Evolutionary conservation across 2,888 invertebrate species (phyloP), one percentile per base, ranked within the genome.

Genomic region (Ptilodon capucinus): DNA sequence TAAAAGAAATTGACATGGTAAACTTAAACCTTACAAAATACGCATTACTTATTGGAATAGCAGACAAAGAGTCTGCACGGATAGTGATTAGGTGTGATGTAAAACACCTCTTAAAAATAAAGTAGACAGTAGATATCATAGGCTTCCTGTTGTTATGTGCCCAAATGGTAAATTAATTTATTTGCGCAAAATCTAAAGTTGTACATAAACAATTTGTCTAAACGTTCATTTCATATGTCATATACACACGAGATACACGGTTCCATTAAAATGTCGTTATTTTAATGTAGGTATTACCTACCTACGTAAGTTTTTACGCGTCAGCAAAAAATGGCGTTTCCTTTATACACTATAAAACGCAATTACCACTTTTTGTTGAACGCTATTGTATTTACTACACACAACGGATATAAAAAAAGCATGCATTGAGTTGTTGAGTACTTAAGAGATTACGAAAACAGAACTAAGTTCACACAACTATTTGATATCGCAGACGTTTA

Each of bases 181-280:
- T 4, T 7, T 5, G 23, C 9, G 23, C 23, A 23, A 23, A 23
- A 23, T 23, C 23, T 8, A 23, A 9, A 6, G 23, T 7, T 23
- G 23, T 23, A 23, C 9, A 23, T 28, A 28, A 8, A 28, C 28
- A 21, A 34, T 28, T 28, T 28, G n/a, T n/a, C 28, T 28, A 28
- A 59, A 49, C 50, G 47, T 48, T 54, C 55, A 60, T 55, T 46
- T 45, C 62, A 62, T 72, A 69, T 70, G 71, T 68, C 70, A 66
- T n/a, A n/a, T n/a, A n/a, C 66, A 49, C 49, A 61, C 51, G 45
- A 65, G 62, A 68, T 65, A 60, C 66, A 55, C 57, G 40, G 43
- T 50, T 41, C 62, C 74, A 84, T 84, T 83, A 83, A 72, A 82
- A 78, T 69, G 70, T 73, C 81, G 50, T 84, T 81, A 84, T 45